Base-by-base conservation (phyloP, 2,113 vertebrate species). In the Physeter macrocephalus region DNA sequence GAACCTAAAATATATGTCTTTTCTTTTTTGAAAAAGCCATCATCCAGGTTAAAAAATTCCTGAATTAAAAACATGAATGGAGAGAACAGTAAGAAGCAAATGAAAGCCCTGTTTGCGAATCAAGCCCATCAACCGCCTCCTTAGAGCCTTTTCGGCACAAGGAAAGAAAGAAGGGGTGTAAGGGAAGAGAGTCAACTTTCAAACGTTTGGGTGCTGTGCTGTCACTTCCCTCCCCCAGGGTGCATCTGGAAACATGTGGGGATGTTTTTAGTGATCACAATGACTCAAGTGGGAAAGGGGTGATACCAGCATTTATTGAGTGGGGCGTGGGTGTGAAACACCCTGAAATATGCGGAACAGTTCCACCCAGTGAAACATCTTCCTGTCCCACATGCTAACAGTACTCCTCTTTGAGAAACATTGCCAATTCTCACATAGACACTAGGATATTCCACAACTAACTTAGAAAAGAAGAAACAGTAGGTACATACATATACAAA, bases 21-120 rank as follows among this genome's bases (percentile, higher is more conserved):
- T 88, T 80, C 36, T 69, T 88, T 52, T 95, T 91, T 88, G 31
- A 54, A 85, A 95, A 95, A 61, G 29, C 13, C 49, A 89, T 88
- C 81, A 88, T n/a, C 6, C 39, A 49, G 61, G 39, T 54, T 93
- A 3, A 54, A 34, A 83, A 85, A 87, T 61, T 90, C 43, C 29
- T 49, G 31, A 71, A 83, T 87, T 74, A 92, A 87, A 91, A 87
- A 80, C 4, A 61, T n/a, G 54, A 88, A 59, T 27, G 29, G 90
- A 85, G 43, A 67, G 41, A 39, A 71, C 7, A 61, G 39, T 39
- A 36, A 52, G 67, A 83, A 96, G n/a, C 39, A 75, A 90, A 34
- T 67, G 15, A 93, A 93, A 64, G 39, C 13, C 41, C 13, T 36
- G 5, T 62, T 80, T 86, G 31, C 23, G n/a, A 87, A 29, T 61